Base-by-base conservation (phyloP, 2,797 vertebrate genomes). In the Hyperoplus lanceolatus region DNA sequence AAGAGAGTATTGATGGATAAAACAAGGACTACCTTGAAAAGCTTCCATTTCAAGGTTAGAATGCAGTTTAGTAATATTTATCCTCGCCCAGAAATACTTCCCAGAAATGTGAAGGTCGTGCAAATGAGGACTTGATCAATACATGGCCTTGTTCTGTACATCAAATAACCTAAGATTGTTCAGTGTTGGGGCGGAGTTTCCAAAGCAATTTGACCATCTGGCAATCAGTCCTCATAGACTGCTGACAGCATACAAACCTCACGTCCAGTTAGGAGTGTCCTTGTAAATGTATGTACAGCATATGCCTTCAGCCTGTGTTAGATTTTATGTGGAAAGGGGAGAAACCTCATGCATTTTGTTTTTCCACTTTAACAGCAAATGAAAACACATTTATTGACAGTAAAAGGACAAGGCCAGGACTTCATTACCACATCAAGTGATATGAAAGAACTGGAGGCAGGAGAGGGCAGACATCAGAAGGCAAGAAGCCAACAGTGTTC, bases 21-120 rank as follows among this genome's bases (percentile, higher is more conserved):
- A 45, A 66, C 43, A 29, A 41, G 45, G 57, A 51, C 42, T 77
- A 71, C 54, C 29, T 9, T 8, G 58, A 70, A 64, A 43, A 60
- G 42, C 58, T 59, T 73, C 53, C 12, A 21, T 73, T 54, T 48
- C 41, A 48, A 39, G n/a, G 43, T 53, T 6, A 77, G 4, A 15
- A 1, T 53, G 48, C 1, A 0, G 7, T 50, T 42, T 41, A 5
- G 43, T 65, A 57, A 59, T 2, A 21, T 21, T 45, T 14, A 29
- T 13, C 9, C 12, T 61, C 45, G 29, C 42, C 29, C 42, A 18
- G 36, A 71, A 6, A 46, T 14, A 43, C 43, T 61, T 51, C 63
- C 12, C 49, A 63, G 39, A 70, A 18, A 61, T 42, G 15, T 46
- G 42, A 71, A 67, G 57, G 46, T 38, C 56, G 39, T 36, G 6